A percentile compares a stretch with the other conserved stretches of the same genome.
phyloP scores from a whole-genome alignment of 1,140 invertebrate genomes.

The Calycopis cecrops region DNA sequence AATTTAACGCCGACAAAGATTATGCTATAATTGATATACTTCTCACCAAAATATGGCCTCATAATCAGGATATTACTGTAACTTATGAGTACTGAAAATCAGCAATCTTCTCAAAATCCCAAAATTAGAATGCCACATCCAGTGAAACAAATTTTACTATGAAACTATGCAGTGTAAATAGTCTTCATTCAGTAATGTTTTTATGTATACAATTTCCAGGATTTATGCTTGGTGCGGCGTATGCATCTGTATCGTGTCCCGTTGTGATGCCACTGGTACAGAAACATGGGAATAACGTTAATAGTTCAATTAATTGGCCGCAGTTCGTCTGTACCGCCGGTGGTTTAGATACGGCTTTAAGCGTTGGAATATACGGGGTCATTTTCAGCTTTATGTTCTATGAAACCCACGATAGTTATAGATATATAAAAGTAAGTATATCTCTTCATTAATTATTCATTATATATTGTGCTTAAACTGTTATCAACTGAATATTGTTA shows the following conservation, averaged over 20 bases:
- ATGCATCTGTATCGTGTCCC: constrained; percentile 56
- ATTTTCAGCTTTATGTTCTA: constrained; percentile 50
- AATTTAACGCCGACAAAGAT: too few relatives aligned
- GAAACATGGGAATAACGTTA: constrained; percentile 31
- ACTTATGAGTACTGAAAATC: too few relatives aligned
- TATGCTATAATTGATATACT: too few relatives aligned
- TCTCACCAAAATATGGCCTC: too few relatives aligned
- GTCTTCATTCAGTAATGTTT: too few relatives aligned
- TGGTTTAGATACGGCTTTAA: constrained; percentile 57
- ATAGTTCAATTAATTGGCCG: constrained; percentile 46
- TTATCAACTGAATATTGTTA: too few relatives aligned
- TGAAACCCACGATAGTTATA: constrained; percentile 40
- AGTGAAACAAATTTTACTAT: too few relatives aligned
- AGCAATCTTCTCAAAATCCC: too few relatives aligned
- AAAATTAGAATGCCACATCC: too few relatives aligned
- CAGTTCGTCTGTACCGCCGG: constrained; percentile 61
- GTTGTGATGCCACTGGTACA: constrained; percentile 53
- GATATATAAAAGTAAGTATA: constrained; percentile 44
- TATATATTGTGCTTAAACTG: too few relatives aligned
- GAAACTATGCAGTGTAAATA: too few relatives aligned
- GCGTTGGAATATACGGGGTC: constrained; percentile 55
- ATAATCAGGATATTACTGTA: too few relatives aligned
- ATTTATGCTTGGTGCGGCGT: constrained; percentile 54
- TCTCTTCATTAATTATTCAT: not conserved
- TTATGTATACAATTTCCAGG: constrained; percentile 33